Conservation (phyloP, 2,113 vertebrate species). For the Sinocyclocheilus maitianheensis region DNA sequence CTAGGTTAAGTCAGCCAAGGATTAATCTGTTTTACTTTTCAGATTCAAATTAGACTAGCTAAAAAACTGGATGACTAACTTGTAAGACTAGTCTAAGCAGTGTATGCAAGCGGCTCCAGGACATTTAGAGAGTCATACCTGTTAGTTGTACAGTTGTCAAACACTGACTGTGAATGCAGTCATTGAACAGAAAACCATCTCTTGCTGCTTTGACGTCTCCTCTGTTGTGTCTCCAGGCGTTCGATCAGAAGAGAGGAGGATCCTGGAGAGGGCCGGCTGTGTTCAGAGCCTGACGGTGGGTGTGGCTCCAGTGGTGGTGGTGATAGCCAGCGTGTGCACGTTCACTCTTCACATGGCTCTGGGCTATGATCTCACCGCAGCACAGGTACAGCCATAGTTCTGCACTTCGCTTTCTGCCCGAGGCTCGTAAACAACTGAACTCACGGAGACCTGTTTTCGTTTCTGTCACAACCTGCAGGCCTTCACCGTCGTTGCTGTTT, state of each 20-base stretch:
- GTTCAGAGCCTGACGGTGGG: constrained; percentile 80
- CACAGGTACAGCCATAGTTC: constrained; percentile 69
- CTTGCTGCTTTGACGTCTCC: not conserved
- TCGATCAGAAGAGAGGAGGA: constrained; percentile 73
- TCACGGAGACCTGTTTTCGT: not conserved
- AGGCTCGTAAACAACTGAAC: not conserved
- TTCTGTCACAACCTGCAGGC: constrained; percentile 65
- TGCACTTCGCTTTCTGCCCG: not conserved
- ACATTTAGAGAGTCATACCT: not conserved
- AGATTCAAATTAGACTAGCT: not conserved
- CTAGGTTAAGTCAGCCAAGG: not conserved
- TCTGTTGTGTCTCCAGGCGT: constrained; percentile 67
- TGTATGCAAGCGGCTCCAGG: not conserved
- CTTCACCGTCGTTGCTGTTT: constrained; percentile 81
- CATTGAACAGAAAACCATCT: not conserved
- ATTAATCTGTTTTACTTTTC: too few species aligned
- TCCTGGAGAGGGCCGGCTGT: constrained; percentile 75
- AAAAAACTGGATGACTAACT: not conserved
- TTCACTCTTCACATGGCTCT: constrained; percentile 81
- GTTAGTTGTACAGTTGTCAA: not conserved
- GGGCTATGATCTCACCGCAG: constrained; percentile 79
- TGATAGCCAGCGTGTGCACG: constrained; percentile 81
- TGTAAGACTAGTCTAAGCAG: not conserved
- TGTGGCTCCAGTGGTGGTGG: constrained; percentile 75
- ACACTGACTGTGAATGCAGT: not conserved